phyloP scores from a whole-genome alignment of 30 jellyfish, hydroid and myxozoan species.

The Turritopsis rubra region DNA sequence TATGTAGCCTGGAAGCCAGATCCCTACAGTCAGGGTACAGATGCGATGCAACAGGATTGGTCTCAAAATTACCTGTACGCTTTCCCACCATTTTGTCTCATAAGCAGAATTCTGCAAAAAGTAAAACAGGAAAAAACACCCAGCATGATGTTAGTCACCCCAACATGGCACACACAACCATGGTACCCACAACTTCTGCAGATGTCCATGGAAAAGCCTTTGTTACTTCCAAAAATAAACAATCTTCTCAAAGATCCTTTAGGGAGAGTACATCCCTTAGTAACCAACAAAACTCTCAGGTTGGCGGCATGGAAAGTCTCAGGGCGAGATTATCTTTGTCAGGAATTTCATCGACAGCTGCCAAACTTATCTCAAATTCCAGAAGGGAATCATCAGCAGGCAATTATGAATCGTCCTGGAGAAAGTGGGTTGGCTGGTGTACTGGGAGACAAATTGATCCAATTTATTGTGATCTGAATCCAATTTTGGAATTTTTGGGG shows the following conservation, averaged over 20 bases:
- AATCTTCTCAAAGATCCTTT: neutral
- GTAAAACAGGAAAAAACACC: too few relatives aligned
- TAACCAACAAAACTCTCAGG: neutral
- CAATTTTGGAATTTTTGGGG: conserved; percentile 10
- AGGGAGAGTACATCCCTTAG: neutral
- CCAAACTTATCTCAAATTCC: neutral
- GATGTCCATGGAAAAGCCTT: neutral
- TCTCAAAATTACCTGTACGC: too few relatives aligned
- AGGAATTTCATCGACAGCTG: neutral
- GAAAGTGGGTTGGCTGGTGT: conserved; percentile 42
- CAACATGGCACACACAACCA: neutral
- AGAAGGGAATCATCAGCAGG: conserved; percentile 18
- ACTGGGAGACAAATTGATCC: conserved; percentile 32
- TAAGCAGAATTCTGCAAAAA: too few relatives aligned
- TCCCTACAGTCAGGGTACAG: too few relatives aligned
- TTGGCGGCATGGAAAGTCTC: neutral
- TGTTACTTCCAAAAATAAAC: neutral
- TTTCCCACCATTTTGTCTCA: too few relatives aligned
- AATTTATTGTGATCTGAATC: conserved; percentile 22
- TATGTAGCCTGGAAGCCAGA: too few relatives aligned
- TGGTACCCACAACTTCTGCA: neutral
- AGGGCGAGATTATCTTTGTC: neutral
- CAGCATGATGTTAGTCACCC: neutral
- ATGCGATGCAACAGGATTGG: too few relatives aligned
- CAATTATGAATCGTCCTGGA: conserved; percentile 39